Evolutionary conservation across 2,113 vertebrate genomes (phyloP).

Genomic region (Melospiza melodia): DNA sequence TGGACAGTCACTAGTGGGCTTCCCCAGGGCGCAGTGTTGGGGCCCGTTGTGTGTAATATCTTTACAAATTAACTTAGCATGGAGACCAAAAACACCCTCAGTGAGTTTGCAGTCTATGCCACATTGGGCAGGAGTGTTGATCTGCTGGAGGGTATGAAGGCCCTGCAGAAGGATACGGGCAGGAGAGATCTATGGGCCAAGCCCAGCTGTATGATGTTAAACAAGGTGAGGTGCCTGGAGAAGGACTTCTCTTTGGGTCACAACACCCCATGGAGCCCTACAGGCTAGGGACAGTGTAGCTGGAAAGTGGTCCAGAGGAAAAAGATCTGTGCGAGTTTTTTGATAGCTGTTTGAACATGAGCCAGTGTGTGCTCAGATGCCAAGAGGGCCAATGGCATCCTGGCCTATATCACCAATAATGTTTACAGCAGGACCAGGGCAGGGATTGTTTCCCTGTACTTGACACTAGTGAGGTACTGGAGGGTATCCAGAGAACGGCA

Average conservation of each 20-base stretch:
- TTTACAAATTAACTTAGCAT: neutral
- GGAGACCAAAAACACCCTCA: neutral
- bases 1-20: neutral
- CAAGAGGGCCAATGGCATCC: neutral
- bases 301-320: neutral
- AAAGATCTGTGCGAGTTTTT: neutral
- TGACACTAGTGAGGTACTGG: neutral
- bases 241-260: neutral
- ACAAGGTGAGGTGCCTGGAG: neutral
- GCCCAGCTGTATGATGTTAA: neutral
- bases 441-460: neutral
- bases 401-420: neutral
- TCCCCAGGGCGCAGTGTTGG: neutral
- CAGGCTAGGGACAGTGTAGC: neutral
- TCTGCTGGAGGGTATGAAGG: neutral
- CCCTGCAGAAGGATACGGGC: neutral
- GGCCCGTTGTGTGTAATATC: neutral
- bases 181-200: neutral
- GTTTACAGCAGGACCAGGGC: neutral
- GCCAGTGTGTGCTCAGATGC: rapidly evolving
- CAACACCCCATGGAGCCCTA: neutral
- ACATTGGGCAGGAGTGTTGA: neutral
- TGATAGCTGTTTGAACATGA: neutral
- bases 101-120: rapidly evolving
- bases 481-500: neutral